phyloP scores from a whole-genome alignment of 2,888 invertebrate species.

The Sinopyrophorus schimmeli region DNA sequence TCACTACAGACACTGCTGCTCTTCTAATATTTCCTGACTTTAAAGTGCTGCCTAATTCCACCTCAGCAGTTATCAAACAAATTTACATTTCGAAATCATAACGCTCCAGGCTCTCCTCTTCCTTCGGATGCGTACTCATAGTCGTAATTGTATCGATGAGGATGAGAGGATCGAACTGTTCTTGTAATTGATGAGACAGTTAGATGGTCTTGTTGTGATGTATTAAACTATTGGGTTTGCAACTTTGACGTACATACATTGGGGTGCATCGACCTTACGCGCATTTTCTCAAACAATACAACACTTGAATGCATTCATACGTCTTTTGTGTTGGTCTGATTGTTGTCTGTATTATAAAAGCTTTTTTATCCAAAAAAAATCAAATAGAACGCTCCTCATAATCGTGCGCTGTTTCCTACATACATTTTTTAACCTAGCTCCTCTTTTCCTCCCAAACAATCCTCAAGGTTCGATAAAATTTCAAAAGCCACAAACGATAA shows the following conservation, averaged over 20 bases:
- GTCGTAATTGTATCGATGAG: neutral
- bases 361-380: too few relatives aligned
- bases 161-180: neutral
- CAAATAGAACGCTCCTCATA: too few relatives aligned
- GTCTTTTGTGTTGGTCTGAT: slow-evolving; percentile 15
- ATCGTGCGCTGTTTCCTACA: too few relatives aligned
- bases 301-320: slow-evolving; percentile 19
- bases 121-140: too few relatives aligned
- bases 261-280: slow-evolving; percentile 18
- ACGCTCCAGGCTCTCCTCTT: too few relatives aligned
- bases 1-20: slow-evolving; percentile 5
- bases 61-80: neutral
- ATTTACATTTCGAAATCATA: neutral
- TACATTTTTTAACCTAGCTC: too few relatives aligned
- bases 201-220: slow-evolving; percentile 6
- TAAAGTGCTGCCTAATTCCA: slow-evolving; percentile 2
- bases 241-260: slow-evolving; percentile 8
- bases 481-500: too few relatives aligned
- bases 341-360: slow-evolving; percentile 8
- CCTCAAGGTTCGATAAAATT: too few relatives aligned
- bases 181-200: slow-evolving; percentile 9
- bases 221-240: slow-evolving; percentile 3
- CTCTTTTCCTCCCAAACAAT: too few relatives aligned
- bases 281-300: slow-evolving; percentile 18
- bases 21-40: slow-evolving; percentile 12